phyloP scores from a whole-genome alignment of 2,888 invertebrate genomes.

The Tenodera sinensis region DNA sequence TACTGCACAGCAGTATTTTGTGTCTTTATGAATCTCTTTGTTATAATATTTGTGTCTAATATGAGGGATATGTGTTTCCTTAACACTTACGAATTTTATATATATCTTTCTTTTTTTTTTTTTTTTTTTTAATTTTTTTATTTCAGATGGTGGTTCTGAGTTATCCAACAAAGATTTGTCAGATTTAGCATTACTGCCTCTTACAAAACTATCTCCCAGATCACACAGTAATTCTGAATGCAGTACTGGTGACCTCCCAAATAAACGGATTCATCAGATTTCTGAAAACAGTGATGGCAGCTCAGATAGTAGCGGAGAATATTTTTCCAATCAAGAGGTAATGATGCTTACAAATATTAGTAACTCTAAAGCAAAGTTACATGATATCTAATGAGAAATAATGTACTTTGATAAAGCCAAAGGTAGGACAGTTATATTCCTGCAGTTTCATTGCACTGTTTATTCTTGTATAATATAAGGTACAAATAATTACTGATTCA shows the following conservation, averaged over 20 bases:
- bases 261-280: conserved; percentile 55
- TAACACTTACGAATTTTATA: neutral
- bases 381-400: no score
- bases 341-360: neutral
- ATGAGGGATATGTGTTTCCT: no score
- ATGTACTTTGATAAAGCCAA: no score
- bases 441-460: no score
- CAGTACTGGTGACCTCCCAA: conserved; percentile 33
- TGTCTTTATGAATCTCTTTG: no score
- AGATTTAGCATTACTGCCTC: conserved; percentile 53
- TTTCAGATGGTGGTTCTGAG: conserved; percentile 12
- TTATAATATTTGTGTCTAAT: no score
- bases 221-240: conserved; percentile 53
- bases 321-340: conserved; percentile 45
- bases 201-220: conserved; percentile 26
- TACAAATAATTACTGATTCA: no score
- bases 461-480: no score
- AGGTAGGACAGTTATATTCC: no score
- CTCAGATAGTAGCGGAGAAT: conserved; percentile 46
- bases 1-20: no score
- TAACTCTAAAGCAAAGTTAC: no score
- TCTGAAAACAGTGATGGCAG: conserved; percentile 69
- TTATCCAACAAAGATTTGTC: conserved; percentile 44
- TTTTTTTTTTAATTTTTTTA: neutral
- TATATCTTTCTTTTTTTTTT: neutral